These are phyloP conservation scores for Hydropsyche betteni DNA, from an alignment of 2,888 invertebrate species.

Conservation along the genomic window DNA sequence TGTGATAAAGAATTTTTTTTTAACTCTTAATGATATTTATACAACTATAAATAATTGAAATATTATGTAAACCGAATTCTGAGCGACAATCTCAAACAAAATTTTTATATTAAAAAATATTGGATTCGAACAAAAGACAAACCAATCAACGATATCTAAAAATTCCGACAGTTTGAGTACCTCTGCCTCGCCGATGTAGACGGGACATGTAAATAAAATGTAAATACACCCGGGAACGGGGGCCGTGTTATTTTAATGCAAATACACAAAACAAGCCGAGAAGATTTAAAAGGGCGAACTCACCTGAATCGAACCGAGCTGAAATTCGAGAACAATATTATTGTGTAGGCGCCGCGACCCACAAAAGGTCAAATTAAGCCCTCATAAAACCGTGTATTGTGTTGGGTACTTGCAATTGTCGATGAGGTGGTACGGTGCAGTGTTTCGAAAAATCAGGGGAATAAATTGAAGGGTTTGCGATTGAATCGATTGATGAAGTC, in stretches of 20 bases:
- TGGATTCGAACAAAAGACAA: no score
- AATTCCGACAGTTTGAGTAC: not conserved
- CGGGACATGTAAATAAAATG: slow-evolving; percentile 42
- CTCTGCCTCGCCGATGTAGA: not conserved
- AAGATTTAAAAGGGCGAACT: slow-evolving; percentile 41
- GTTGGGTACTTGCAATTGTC: not conserved
- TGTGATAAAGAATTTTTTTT: no score
- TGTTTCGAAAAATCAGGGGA: no score
- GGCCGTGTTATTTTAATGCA: slow-evolving; percentile 44
- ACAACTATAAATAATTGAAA: no score
- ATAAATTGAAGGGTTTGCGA: no score
- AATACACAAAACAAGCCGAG: slow-evolving; percentile 26
- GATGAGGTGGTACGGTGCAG: no score
- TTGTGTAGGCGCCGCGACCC: slow-evolving; percentile 6
- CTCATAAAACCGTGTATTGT: not conserved
- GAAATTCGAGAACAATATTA: slow-evolving; percentile 15
- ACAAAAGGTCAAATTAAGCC: not conserved
- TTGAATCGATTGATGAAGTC: no score
- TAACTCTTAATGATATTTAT: no score
- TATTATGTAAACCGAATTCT: no score
- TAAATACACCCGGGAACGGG: slow-evolving; percentile 37
- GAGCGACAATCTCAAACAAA: no score
- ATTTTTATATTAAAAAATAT: no score
- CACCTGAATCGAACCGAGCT: slow-evolving; percentile 3
- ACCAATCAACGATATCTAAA: no score